Conservation (phyloP, 2,888 invertebrate genomes). For the Archaeoteleia sp. region DNA sequence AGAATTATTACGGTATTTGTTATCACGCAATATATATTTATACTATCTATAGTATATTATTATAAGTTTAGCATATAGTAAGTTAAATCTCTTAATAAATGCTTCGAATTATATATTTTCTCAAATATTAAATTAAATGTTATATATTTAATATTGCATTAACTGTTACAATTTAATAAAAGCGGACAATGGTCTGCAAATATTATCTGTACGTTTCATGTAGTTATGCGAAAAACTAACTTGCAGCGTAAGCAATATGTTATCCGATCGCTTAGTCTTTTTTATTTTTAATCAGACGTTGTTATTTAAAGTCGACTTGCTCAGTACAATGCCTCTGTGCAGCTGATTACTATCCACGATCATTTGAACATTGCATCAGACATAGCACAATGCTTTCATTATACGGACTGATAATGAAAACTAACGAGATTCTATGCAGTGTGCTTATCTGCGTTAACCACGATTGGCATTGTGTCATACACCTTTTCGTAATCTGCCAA, state of each 20-base stretch:
- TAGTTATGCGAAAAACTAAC: conserved; percentile 6
- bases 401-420: conserved; percentile 50
- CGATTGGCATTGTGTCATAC: conserved; percentile 52
- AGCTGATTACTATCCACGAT: conserved; percentile 49
- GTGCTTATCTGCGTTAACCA: conserved; percentile 48
- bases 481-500: conserved; percentile 48
- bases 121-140: too few species aligned
- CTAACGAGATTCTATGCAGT: conserved; percentile 48
- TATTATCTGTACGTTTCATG: too few species aligned
- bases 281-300: conserved; percentile 35
- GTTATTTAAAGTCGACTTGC: conserved; percentile 41
- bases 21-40: too few species aligned
- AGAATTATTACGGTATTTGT: too few species aligned
- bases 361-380: conserved; percentile 52
- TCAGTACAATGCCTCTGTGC: conserved; percentile 40
- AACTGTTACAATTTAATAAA: too few species aligned
- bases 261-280: conserved; percentile 21
- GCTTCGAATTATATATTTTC: too few species aligned
- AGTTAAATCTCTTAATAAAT: too few species aligned
- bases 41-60: too few species aligned
- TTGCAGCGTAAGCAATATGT: conserved; percentile 20
- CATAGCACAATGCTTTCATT: conserved; percentile 52
- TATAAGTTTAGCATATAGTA: too few species aligned
- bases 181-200: too few species aligned
- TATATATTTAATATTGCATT: too few species aligned